These are phyloP conservation scores for Progne subis DNA, from an alignment of 2,113 vertebrate genomes.

Conservation along the genomic window DNA sequence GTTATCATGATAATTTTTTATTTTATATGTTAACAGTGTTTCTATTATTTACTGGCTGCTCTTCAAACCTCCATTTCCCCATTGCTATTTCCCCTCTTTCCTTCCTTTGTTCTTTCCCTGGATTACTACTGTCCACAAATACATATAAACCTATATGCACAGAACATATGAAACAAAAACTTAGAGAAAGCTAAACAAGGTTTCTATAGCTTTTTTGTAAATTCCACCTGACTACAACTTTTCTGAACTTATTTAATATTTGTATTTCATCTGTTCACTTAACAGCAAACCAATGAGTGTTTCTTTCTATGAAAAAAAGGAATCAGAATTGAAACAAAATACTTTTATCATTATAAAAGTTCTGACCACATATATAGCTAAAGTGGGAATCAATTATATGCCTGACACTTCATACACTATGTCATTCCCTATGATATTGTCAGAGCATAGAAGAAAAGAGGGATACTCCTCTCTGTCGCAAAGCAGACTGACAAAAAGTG, in stretches of 20 bases:
- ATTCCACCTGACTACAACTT: neutral
- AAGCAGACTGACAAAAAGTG: neutral
- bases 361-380: neutral
- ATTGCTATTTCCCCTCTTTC: neutral
- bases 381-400: neutral
- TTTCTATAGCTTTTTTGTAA: neutral
- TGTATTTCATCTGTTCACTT: neutral
- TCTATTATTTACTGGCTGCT: neutral
- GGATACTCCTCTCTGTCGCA: neutral
- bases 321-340: neutral
- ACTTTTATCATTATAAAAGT: neutral
- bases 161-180: neutral
- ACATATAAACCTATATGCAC: accelerated
- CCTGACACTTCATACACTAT: neutral
- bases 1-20: neutral
- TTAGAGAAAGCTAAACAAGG: neutral
- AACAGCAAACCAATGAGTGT: neutral
- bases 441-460: neutral
- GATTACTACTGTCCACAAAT: neutral
- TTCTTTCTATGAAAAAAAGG: neutral
- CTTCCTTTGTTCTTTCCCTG: neutral
- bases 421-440: neutral
- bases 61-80: neutral
- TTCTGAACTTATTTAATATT: neutral
- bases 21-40: neutral